Evolutionary conservation across 2,888 invertebrate genomes (phyloP).

Genomic region (Aplocera efformata): DNA sequence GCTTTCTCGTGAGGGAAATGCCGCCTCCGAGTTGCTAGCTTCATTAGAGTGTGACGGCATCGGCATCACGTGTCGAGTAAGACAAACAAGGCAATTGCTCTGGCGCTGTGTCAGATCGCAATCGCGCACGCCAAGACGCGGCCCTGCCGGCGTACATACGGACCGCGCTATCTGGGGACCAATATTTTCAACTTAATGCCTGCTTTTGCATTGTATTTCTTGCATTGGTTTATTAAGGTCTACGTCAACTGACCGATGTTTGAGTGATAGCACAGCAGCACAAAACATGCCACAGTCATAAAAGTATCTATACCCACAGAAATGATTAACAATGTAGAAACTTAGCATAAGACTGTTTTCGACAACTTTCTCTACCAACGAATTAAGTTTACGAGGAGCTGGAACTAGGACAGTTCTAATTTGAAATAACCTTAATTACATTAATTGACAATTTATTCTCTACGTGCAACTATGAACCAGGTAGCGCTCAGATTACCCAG

Average conservation of each 20-base stretch:
- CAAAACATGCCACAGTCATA: conserved; percentile 4
- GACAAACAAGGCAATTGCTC: conserved; percentile 73
- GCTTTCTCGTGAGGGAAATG: conserved; percentile 14
- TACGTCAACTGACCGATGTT: conserved; percentile 20
- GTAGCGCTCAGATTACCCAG: conserved; percentile 19
- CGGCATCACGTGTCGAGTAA: conserved; percentile 36
- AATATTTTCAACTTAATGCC: conserved; percentile 42
- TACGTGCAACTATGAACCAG: conserved; percentile 19
- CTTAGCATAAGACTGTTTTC: not conserved
- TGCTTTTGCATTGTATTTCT: conserved; percentile 40
- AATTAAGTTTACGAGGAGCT: conserved; percentile 24
- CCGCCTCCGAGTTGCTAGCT: conserved; percentile 19
- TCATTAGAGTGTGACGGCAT: conserved; percentile 19
- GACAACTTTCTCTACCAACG: conserved; percentile 20
- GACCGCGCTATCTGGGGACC: conserved; percentile 36
- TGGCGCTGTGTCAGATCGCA: conserved; percentile 52
- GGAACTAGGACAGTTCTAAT: conserved; percentile 24
- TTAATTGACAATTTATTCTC: conserved; percentile 23
- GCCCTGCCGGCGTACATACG: conserved; percentile 32
- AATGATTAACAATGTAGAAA: not conserved
- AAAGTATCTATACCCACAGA: not conserved
- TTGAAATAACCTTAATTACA: conserved; percentile 24
- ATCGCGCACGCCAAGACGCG: conserved; percentile 51
- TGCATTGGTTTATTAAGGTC: conserved; percentile 31
- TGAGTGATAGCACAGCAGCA: conserved; percentile 12